phyloP scores from a whole-genome alignment of 1,140 invertebrate species.

The Megalopta genalis region DNA sequence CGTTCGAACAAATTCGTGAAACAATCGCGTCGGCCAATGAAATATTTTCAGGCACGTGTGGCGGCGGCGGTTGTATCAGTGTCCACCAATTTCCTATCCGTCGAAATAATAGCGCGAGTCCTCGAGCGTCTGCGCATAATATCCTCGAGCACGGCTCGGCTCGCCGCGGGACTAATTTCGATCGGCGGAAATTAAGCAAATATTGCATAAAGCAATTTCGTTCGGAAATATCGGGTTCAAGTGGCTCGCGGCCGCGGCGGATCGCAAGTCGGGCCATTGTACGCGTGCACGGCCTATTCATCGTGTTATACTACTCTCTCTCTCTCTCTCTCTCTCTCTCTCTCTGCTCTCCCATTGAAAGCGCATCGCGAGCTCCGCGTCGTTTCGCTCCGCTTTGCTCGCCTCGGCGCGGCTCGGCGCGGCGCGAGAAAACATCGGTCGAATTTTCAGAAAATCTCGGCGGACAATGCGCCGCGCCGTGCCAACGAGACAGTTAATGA shows the following conservation, averaged over 20 bases:
- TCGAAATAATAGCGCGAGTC: too few relatives aligned
- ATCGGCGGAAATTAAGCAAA: constrained; percentile 10
- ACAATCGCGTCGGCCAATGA: too few relatives aligned
- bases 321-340: too few relatives aligned
- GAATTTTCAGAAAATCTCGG: constrained; percentile 36
- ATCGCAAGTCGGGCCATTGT: not conserved
- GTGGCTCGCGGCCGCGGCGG: not conserved
- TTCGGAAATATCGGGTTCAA: not conserved
- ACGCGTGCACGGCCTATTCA: constrained; percentile 6
- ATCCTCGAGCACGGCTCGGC: not conserved
- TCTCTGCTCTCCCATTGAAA: not conserved
- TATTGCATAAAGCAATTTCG: constrained; percentile 19
- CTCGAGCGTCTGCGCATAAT: too few relatives aligned
- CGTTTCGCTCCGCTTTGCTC: too few relatives aligned
- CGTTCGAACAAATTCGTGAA: too few relatives aligned
- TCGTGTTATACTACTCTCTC: not conserved
- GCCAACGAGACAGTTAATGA: constrained; percentile 28
- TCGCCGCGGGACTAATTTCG: not conserved
- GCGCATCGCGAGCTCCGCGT: not conserved
- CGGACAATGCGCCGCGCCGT: not conserved
- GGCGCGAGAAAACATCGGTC: constrained; percentile 21
- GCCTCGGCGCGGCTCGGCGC: too few relatives aligned
- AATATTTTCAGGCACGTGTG: too few relatives aligned
- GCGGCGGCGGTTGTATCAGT: too few relatives aligned
- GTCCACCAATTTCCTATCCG: too few relatives aligned